Base-by-base conservation (phyloP, 1,140 invertebrate species). In the Euura lappo region DNA sequence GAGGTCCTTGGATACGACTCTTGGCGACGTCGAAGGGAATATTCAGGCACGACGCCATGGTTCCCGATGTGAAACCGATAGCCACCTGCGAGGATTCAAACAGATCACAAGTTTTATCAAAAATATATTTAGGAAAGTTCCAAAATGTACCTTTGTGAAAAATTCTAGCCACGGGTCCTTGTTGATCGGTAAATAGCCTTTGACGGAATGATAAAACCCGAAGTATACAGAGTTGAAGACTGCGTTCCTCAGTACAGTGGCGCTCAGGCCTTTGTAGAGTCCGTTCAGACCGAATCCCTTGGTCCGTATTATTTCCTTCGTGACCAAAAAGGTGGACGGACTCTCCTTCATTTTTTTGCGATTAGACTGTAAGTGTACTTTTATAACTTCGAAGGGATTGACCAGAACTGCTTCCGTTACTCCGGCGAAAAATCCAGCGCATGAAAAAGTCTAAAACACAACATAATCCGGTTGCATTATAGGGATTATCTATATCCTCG, bases 1-100 rank as follows among this genome's bases (percentile, higher is more conserved):
- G 96, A 4, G 96, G 95, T 1, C 96, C 95, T 86, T 98, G 97
- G 77, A 98, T 98, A 72, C 97, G 89, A 81, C 95, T 97, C 87
- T 98, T 98, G 6, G 96, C 97, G 4, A 98, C 97, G 86, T 98
- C 97, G 87, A 98, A 98, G 44, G 97, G 97, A 89, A 98, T 98
- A 84, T 98, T 98, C 43, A 96, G 87, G 80, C 93, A 92, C 1
- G 95, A 97, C 42, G 93, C 95, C 13, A 97, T 80, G 0, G 93
- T 93, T 7, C 96, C 96, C 42, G 96, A 94, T 42, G 90, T 87
- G 80, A 98, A 96, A 67, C 96, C 96, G 73, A 98, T 93, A 5
- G 89, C 84, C 2, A 97, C 93, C 93, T 96, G 84, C 71, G 85
- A 11, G 64, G 65, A 75, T 70, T 65, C 72, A 74, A 67, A 43